These are phyloP conservation scores for Podargus strigoides DNA, from an alignment of 2,797 vertebrate species.

Conservation along the genomic window DNA sequence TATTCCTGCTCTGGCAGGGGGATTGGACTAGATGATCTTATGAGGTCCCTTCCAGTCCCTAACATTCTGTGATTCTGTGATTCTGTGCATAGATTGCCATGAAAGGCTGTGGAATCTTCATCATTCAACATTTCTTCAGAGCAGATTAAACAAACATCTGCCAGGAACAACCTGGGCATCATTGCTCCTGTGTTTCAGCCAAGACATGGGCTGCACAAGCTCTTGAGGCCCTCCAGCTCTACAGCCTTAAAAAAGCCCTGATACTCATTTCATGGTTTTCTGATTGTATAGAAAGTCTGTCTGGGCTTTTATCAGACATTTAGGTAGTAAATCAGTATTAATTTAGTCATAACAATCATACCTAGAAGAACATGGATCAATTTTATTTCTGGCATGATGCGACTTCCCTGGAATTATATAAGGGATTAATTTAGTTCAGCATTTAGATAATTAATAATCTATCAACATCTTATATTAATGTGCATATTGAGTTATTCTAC, in stretches of 20 bases:
- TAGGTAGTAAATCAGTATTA: not conserved
- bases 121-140: not conserved
- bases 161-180: not conserved
- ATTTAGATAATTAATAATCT: slow-evolving; percentile 60
- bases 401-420: not conserved
- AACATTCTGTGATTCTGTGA: too few species aligned
- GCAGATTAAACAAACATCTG: not conserved
- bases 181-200: not conserved
- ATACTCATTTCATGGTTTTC: not conserved
- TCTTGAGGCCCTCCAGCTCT: not conserved
- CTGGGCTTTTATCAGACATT: not conserved
- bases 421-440: not conserved
- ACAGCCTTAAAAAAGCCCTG: not conserved
- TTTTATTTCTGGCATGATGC: not conserved
- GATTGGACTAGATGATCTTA: too few species aligned
- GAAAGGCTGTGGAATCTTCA: not conserved
- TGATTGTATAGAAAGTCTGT: not conserved
- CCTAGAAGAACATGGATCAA: not conserved
- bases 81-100: fast-evolving
- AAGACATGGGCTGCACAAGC: not conserved
- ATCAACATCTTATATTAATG: slow-evolving; percentile 31
- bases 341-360: slow-evolving; percentile 35
- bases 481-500: slow-evolving; percentile 58
- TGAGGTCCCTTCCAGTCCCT: too few species aligned
- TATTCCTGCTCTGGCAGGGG: too few species aligned